Conservation (phyloP, 2,888 invertebrate species). For the Morinoia aosen region DNA sequence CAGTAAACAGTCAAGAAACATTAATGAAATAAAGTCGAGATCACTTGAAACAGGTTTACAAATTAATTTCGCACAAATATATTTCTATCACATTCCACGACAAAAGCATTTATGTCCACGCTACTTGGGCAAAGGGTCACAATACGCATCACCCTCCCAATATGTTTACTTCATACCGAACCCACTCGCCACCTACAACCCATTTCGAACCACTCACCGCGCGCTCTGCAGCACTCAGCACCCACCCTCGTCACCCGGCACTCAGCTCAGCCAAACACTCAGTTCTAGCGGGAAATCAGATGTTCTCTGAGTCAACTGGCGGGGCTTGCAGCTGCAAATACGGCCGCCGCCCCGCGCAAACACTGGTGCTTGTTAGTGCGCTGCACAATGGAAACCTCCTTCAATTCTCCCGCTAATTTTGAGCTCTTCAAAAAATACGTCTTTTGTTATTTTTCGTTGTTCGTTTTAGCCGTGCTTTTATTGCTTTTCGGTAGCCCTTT, state of each 20-base stretch:
- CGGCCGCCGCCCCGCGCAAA: not conserved
- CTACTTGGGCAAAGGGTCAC: no score
- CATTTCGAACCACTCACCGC: not conserved
- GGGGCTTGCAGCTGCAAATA: not conserved
- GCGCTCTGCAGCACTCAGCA: not conserved
- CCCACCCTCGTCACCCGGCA: not conserved
- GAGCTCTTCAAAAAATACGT: not conserved
- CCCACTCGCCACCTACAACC: not conserved
- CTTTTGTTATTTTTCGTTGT: no score
- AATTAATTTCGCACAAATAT: no score
- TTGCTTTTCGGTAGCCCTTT: no score
- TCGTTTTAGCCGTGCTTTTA: no score
- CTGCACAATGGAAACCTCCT: not conserved
- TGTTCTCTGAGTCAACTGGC: not conserved
- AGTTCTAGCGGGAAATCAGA: slow-evolving; percentile 30
- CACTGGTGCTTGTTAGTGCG: slow-evolving; percentile 1
- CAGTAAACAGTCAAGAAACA: no score
- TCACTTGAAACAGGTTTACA: no score
- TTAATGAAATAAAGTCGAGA: no score
- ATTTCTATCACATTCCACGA: no score
- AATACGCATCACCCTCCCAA: not conserved
- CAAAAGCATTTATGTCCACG: no score
- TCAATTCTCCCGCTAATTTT: not conserved
- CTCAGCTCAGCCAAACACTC: slow-evolving; percentile 8
- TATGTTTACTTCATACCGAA: not conserved